These are phyloP conservation scores for Periophthalmus modestus DNA, from an alignment of 2,113 vertebrate genomes.

Conservation along the genomic window DNA sequence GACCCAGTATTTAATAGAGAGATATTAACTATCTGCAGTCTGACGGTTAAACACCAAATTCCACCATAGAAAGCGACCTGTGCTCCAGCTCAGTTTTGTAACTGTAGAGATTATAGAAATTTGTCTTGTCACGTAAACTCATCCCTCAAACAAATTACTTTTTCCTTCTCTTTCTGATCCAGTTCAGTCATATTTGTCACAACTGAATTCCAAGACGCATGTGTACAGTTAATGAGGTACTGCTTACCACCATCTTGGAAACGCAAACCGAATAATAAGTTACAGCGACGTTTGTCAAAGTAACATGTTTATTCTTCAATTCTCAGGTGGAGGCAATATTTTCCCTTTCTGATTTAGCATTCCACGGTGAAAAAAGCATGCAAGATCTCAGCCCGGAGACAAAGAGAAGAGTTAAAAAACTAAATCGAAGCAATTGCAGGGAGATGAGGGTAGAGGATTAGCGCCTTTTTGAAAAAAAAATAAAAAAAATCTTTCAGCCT, in stretches of 20 bases:
- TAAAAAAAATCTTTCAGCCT: slow-evolving; percentile 10
- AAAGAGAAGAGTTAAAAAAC: neutral
- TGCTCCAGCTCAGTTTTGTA: too few relatives aligned
- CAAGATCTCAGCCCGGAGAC: slow-evolving; percentile 1
- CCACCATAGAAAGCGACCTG: too few relatives aligned
- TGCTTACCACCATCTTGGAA: neutral
- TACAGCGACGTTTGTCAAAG: neutral
- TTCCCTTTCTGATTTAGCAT: slow-evolving; percentile 17
- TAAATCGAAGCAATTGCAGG: slow-evolving; percentile 4
- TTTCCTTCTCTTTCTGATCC: neutral
- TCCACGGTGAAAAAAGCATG: neutral
- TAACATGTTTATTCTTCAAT: slow-evolving; percentile 13
- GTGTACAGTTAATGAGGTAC: neutral
- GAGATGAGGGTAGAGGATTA: neutral
- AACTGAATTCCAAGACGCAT: neutral
- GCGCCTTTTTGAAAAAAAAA: slow-evolving; percentile 3
- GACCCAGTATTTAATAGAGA: too few relatives aligned
- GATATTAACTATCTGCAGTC: too few relatives aligned
- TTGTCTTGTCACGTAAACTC: too few relatives aligned
- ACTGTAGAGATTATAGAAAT: too few relatives aligned
- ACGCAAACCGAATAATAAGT: neutral
- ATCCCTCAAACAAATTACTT: neutral
- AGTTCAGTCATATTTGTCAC: neutral
- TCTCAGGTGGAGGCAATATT: neutral
- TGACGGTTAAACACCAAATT: too few relatives aligned